Conservation (phyloP, 2,113 vertebrate genomes). For the Petrocephalus zakoni region DNA sequence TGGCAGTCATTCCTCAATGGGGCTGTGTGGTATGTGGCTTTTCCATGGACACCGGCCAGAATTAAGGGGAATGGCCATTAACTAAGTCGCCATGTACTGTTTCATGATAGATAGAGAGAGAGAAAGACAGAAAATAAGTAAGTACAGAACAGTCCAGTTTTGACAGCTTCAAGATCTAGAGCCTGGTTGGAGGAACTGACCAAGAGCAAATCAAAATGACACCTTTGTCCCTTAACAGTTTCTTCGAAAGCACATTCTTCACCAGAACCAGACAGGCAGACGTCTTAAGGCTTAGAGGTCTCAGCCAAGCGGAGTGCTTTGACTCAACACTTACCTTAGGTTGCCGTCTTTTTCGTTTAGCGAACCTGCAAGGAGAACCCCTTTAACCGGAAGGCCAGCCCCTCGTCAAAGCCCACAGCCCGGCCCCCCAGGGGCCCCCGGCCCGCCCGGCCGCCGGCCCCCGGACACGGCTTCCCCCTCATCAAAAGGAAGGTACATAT, state of each 20-base stretch:
- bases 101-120: background rate
- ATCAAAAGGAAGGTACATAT: slow-evolving; percentile 83
- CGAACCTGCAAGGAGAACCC: slow-evolving; percentile 78
- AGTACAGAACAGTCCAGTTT: background rate
- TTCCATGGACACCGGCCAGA: background rate
- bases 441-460: slow-evolving; percentile 65
- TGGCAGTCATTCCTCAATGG: background rate
- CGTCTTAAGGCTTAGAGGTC: background rate
- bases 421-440: slow-evolving; percentile 73
- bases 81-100: background rate
- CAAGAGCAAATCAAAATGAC: background rate
- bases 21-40: background rate
- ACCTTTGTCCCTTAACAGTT: background rate
- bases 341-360: slow-evolving; percentile 46
- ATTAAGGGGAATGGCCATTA: background rate
- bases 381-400: slow-evolving; percentile 82
- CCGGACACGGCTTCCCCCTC: slow-evolving; percentile 81
- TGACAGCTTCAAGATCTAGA: background rate
- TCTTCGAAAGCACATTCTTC: background rate
- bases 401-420: slow-evolving; percentile 52
- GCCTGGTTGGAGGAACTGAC: background rate
- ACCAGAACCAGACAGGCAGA: background rate
- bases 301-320: background rate
- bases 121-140: background rate
- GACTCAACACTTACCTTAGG: background rate